phyloP scores from a whole-genome alignment of 1,140 invertebrate genomes.

The Bilobella aurantiaca region DNA sequence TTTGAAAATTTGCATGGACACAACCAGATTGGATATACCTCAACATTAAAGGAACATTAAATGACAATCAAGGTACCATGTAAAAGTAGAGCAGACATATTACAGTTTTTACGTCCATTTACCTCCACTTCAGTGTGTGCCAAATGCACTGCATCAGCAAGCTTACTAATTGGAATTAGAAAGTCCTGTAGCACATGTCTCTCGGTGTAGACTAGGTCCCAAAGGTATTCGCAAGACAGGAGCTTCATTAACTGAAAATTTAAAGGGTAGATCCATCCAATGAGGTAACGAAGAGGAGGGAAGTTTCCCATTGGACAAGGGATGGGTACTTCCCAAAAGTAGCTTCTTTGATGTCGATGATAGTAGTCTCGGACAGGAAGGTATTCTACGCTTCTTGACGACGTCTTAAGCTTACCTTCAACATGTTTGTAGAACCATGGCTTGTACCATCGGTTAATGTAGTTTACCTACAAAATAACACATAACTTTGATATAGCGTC shows the following conservation, averaged over 20 bases:
- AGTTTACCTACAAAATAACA: not conserved
- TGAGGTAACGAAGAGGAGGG: not conserved
- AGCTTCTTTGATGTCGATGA: slow-evolving; percentile 62
- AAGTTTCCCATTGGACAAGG: not conserved
- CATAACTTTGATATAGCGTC: not conserved
- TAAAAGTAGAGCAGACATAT: not conserved
- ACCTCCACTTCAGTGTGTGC: not conserved
- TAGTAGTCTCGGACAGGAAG: slow-evolving; percentile 70
- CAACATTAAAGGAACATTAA: not conserved
- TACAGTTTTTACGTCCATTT: not conserved
- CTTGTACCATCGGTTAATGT: slow-evolving; percentile 13
- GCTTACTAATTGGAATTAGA: slow-evolving; percentile 11
- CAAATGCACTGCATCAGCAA: not conserved
- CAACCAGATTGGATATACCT: slow-evolving; percentile 63
- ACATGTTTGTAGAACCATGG: slow-evolving; percentile 11
- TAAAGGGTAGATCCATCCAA: slow-evolving; percentile 4
- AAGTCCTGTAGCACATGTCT: slow-evolving; percentile 6
- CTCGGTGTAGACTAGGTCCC: not conserved
- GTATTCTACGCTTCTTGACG: slow-evolving; percentile 46
- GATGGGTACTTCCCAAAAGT: slow-evolving; percentile 54
- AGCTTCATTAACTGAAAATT: slow-evolving; percentile 5
- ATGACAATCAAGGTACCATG: not conserved
- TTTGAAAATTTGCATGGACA: slow-evolving; percentile 72
- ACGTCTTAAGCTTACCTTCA: not conserved
- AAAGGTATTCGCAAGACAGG: not conserved